Evolutionary conservation across 1,140 invertebrate species (phyloP).

Genomic region (Magallana angulata): DNA sequence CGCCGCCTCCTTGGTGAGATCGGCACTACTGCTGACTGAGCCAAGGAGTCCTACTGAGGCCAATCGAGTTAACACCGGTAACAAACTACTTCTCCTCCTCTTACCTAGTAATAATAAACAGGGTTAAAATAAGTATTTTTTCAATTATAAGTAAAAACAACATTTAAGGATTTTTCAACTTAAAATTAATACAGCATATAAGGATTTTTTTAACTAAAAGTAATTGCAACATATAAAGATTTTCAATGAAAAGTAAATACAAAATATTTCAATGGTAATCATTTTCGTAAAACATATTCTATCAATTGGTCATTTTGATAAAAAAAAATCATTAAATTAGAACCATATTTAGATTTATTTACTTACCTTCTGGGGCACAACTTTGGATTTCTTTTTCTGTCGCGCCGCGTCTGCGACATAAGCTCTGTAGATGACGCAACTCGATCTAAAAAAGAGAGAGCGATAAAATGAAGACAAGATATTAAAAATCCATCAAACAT

Average conservation of each 20-base stretch:
- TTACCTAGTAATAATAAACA: constrained; percentile 42
- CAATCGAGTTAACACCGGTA: constrained; percentile 64
- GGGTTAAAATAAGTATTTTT: too few species aligned
- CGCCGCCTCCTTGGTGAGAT: constrained; percentile 64
- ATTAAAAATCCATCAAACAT: background rate
- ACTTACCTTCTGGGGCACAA: constrained; percentile 71
- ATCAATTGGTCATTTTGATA: background rate
- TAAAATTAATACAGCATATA: too few species aligned
- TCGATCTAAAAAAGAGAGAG: constrained; percentile 62
- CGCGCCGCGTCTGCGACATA: constrained; percentile 71
- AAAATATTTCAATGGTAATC: too few species aligned
- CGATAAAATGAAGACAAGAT: background rate
- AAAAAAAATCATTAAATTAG: background rate
- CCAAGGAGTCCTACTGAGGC: constrained; percentile 64
- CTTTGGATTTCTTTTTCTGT: constrained; percentile 70
- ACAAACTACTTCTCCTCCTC: constrained; percentile 63
- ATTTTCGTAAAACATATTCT: too few species aligned
- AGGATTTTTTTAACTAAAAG: too few species aligned
- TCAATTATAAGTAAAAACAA: too few species aligned
- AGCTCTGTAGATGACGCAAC: constrained; percentile 69
- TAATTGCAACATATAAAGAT: too few species aligned
- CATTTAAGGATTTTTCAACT: too few species aligned
- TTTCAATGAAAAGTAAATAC: too few species aligned
- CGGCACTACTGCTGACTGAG: constrained; percentile 63
- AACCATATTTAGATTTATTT: background rate